These are phyloP conservation scores for Acrobasis consociella DNA, from an alignment of 2,888 invertebrate genomes.

Conservation along the genomic window DNA sequence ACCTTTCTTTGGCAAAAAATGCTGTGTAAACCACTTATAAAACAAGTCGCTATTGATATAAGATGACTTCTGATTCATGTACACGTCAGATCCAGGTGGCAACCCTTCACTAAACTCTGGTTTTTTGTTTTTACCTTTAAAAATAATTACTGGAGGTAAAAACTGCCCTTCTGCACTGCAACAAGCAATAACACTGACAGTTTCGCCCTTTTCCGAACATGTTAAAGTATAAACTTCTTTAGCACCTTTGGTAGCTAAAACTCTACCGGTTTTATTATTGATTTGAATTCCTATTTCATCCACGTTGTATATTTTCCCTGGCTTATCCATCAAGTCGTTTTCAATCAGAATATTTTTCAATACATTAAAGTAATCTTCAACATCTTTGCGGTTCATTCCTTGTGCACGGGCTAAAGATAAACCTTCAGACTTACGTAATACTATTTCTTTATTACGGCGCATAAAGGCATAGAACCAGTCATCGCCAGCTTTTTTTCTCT, in stretches of 20 bases:
- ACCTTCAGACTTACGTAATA: background rate
- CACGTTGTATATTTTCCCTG: conserved; percentile 48
- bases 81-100: conserved; percentile 33
- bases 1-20: conserved; percentile 37
- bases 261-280: conserved; percentile 51
- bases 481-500: background rate
- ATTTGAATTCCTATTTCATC: conserved; percentile 54
- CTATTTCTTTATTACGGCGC: background rate
- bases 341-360: background rate
- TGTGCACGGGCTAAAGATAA: background rate
- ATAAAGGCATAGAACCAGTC: background rate
- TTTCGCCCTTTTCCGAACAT: conserved; percentile 45
- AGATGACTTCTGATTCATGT: conserved; percentile 38
- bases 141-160: conserved; percentile 38
- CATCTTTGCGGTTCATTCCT: background rate
- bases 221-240: conserved; percentile 45
- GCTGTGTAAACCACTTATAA: conserved; percentile 36
- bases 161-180: conserved; percentile 43
- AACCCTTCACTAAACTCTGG: conserved; percentile 37
- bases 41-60: conserved; percentile 37
- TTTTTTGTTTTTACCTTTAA: conserved; percentile 38
- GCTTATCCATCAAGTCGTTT: conserved; percentile 38
- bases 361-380: background rate
- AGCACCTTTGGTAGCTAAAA: conserved; percentile 49
- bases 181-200: conserved; percentile 39